Evolutionary conservation across 2,113 vertebrate species (phyloP).

Genomic region (Barbus barbus): DNA sequence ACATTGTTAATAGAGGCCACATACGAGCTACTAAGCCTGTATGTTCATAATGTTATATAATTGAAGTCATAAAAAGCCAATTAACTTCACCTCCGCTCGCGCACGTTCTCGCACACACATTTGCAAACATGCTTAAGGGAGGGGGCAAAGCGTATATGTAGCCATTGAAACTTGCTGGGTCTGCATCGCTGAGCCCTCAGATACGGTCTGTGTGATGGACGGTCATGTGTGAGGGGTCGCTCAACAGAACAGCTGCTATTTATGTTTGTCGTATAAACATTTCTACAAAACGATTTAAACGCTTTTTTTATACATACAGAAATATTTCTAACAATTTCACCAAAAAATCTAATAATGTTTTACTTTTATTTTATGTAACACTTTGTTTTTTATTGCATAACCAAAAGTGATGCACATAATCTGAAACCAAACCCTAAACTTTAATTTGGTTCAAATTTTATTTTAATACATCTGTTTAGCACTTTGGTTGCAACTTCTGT

Average conservation of each 20-base stretch:
- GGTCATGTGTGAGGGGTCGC: background rate
- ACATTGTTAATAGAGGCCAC: constrained; percentile 83
- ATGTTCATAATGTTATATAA: constrained; percentile 84
- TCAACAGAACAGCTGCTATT: background rate
- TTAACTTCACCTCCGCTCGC: constrained; percentile 69
- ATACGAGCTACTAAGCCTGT: constrained; percentile 81
- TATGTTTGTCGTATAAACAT: background rate
- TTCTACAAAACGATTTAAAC: background rate
- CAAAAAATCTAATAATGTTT: background rate
- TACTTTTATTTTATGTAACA: background rate
- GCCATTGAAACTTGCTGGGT: constrained; percentile 20
- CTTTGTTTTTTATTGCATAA: no score
- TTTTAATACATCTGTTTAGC: no score
- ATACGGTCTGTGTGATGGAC: constrained; percentile 12
- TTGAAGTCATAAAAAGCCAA: constrained; percentile 84
- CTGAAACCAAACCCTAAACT: no score
- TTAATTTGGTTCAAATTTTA: no score
- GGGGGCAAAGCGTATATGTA: background rate
- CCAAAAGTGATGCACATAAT: no score
- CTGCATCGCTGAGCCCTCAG: constrained; percentile 16
- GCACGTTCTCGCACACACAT: constrained; percentile 40
- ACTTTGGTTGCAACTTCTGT: no score
- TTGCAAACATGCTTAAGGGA: background rate
- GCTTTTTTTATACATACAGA: no score
- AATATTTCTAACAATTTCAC: no score